Evolutionary conservation across 1,140 invertebrate species (phyloP), one percentile per base, ranked within the genome.

Genomic region (Aphelenchoides avenae): DNA sequence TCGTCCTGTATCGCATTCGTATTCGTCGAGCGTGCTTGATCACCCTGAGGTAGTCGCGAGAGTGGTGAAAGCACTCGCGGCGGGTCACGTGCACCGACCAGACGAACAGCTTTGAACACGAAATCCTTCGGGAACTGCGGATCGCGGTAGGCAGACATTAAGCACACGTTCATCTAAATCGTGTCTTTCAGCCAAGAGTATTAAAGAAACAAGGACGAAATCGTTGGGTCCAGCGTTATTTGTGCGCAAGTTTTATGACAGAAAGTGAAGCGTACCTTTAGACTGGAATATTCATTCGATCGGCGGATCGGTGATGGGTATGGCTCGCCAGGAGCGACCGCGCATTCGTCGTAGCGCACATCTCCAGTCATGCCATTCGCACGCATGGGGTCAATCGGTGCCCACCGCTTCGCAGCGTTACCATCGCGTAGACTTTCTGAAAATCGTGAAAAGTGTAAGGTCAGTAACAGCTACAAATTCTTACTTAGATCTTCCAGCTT

Each of bases 321-420:
- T 15, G 39, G 13, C 2, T 13, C 41, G 7, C 61, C 71, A 15
- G 56, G 40, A 2, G 41, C 43, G n/a, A 72, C 54, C 31, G 61
- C 73, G 18, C 44, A 42, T 3, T 26, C 7, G 49, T 74, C 73
- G 18, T 33, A 30, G 3, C 31, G 15, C 7, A 76, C 54, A 43
- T 50, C 43, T 31, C 71, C 71, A n/a, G 58, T 53, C 57, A 74
- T 61, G 37, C 71, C 71, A 31, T 75, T 60, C 6, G 71, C 30
- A 9, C 68, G 54, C 7, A n/a, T 20, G 0, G 70, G 50, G 44
- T 74, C 70, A n/a, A 76, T 63, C 53, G 6, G 55, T 47, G n/a
- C 59, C 50, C 24, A 43, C 26, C n/a, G 7, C 40, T 18, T n/a
- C 33, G 7, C 15, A n/a, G n/a, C 37, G n/a, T 11, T 31, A 43